These are phyloP conservation scores for Tolypeutes matacus DNA, from an alignment of 2,797 vertebrate species.

Conservation along the genomic window DNA sequence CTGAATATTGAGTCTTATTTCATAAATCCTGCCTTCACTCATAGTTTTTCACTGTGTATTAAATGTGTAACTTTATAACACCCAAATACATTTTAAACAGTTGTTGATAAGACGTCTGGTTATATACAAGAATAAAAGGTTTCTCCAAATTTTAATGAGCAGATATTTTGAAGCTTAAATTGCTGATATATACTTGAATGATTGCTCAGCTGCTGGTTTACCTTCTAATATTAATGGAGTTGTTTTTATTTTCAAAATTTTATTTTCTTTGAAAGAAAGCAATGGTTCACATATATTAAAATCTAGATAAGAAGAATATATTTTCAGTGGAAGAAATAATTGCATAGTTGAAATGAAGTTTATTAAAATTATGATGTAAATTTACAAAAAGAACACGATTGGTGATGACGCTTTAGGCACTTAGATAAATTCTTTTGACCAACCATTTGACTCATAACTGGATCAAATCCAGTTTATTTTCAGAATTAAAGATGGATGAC, in stretches of 20 bases:
- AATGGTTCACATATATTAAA: neutral
- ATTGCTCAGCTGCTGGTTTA: neutral
- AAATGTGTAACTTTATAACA: neutral
- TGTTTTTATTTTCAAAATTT: slow-evolving; percentile 43
- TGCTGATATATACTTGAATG: neutral
- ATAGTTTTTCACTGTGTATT: neutral
- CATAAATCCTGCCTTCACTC: neutral
- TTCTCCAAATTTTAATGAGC: neutral
- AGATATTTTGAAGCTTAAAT: neutral
- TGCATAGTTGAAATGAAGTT: neutral
- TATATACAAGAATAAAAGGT: neutral
- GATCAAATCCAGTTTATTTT: slow-evolving; percentile 56
- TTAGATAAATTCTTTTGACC: neutral
- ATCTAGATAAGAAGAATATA: neutral
- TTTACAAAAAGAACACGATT: slow-evolving; percentile 8
- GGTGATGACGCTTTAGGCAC: neutral
- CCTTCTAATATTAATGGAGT: neutral
- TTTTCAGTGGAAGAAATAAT: neutral
- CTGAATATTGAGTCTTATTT: slow-evolving; percentile 2
- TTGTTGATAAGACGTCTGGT: neutral
- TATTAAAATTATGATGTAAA: neutral
- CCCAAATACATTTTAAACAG: neutral
- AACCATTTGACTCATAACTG: slow-evolving; percentile 18
- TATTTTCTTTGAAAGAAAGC: slow-evolving; percentile 25
- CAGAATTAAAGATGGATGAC: slow-evolving; percentile 53